Conservation (phyloP, 2,113 vertebrate genomes). For the Protobothrops flavoviridis region DNA sequence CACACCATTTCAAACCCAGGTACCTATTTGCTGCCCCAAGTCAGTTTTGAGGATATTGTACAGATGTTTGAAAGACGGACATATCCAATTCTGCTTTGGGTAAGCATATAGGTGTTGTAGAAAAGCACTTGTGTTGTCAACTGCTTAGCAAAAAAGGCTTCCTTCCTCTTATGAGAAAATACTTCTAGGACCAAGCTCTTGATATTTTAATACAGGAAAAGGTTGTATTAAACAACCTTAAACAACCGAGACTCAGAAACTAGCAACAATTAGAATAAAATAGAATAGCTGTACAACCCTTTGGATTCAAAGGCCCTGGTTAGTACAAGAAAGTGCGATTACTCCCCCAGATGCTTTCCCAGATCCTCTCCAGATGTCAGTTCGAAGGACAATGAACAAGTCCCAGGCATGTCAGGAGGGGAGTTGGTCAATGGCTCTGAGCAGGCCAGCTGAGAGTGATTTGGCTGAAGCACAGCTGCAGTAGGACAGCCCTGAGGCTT, state of each 20-base stretch:
- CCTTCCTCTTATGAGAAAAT: neutral
- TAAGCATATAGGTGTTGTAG: neutral
- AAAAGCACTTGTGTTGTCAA: neutral
- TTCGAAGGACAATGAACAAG: too few species aligned
- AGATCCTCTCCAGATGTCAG: too few species aligned
- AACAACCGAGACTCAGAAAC: neutral
- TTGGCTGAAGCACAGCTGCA: too few species aligned
- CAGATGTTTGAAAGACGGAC: neutral
- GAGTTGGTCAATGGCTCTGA: too few species aligned
- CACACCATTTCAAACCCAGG: neutral
- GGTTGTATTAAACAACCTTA: too few species aligned
- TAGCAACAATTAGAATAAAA: neutral
- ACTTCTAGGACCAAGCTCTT: neutral
- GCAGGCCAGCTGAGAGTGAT: too few species aligned
- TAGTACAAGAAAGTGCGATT: neutral
- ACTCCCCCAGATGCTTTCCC: too few species aligned
- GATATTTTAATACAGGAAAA: neutral
- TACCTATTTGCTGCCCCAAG: neutral
- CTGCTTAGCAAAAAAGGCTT: neutral
- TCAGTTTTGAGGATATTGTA: neutral
- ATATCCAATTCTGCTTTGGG: neutral
- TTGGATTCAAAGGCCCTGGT: neutral
- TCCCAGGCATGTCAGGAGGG: too few species aligned
- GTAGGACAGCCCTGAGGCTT: too few species aligned
- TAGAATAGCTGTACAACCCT: neutral